Percentiles rank a stretch among this genome's conserved stretches.
These are phyloP conservation scores for Colaptes auratus DNA, from an alignment of 2,113 vertebrate species.

Conservation along the genomic window DNA sequence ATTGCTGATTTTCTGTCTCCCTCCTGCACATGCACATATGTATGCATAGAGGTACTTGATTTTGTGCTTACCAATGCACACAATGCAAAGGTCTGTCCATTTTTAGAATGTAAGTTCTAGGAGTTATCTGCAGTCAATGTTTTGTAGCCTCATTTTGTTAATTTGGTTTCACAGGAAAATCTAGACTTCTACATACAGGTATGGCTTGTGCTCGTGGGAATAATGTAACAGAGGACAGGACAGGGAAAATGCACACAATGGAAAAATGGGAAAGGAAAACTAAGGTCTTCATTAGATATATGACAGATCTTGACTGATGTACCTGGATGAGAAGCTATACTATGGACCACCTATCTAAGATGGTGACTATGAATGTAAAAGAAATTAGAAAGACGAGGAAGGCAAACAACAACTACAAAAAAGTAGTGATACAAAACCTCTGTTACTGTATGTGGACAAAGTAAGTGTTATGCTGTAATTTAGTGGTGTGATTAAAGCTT, in stretches of 20 bases:
- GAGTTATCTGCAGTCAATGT: background rate
- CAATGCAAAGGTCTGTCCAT: background rate
- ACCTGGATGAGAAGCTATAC: background rate
- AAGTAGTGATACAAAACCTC: background rate
- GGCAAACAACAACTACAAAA: background rate
- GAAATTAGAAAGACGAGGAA: background rate
- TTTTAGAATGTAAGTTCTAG: background rate
- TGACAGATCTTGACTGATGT: background rate
- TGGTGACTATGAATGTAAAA: background rate
- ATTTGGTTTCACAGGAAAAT: background rate
- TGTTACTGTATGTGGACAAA: background rate
- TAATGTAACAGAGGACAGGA: background rate
- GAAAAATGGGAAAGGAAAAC: background rate
- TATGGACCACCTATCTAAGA: background rate
- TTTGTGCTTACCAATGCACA: background rate
- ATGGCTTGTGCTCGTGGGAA: background rate
- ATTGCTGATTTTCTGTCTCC: background rate
- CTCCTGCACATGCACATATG: accelerated
- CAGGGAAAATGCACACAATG: background rate
- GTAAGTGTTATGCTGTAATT: background rate
- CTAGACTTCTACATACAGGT: background rate
- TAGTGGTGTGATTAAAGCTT: background rate
- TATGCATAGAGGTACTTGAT: background rate
- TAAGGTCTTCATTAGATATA: background rate
- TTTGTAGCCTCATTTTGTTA: background rate